A percentile compares a stretch with the other conserved stretches of the same genome.
phyloP scores from a whole-genome alignment of 2,113 vertebrate species.

The Corydoras sp. region DNA sequence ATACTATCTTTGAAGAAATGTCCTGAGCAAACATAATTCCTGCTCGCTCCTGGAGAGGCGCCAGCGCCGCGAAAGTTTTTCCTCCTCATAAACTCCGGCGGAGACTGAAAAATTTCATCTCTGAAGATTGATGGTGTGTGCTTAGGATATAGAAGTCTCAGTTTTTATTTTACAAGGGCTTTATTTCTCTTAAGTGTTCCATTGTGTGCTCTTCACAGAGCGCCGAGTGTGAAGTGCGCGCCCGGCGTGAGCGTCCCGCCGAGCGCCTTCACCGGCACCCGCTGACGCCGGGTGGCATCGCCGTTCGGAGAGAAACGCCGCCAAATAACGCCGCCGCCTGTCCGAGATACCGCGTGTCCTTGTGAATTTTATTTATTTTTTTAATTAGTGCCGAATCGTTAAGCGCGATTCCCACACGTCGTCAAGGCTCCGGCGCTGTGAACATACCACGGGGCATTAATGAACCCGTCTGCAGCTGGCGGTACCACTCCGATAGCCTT shows the following conservation, averaged over 20 bases:
- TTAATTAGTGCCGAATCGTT: conserved; percentile 28
- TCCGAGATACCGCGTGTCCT: conserved; percentile 10
- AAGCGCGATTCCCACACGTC: conserved; percentile 55
- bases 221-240: conserved; percentile 21
- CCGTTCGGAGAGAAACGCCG: conserved; percentile 1
- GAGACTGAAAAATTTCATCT: conserved; percentile 53
- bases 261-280: no score
- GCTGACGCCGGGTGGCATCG: not conserved
- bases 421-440: conserved; percentile 68
- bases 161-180: conserved; percentile 48
- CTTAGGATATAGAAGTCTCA: conserved; percentile 49
- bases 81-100: conserved; percentile 54
- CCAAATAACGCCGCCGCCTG: not conserved
- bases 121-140: conserved; percentile 49
- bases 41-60: conserved; percentile 48
- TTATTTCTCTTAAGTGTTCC: conserved; percentile 46
- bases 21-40: conserved; percentile 62
- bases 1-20: conserved; percentile 68
- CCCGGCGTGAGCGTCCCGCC: conserved; percentile 18
- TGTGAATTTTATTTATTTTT: conserved; percentile 11
- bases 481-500: conserved; percentile 75
- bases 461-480: conserved; percentile 82
- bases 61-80: conserved; percentile 53
- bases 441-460: conserved; percentile 70
- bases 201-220: conserved; percentile 45